These are phyloP conservation scores for Erebia aethiops DNA, from an alignment of 2,888 invertebrate genomes.

Conservation along the genomic window DNA sequence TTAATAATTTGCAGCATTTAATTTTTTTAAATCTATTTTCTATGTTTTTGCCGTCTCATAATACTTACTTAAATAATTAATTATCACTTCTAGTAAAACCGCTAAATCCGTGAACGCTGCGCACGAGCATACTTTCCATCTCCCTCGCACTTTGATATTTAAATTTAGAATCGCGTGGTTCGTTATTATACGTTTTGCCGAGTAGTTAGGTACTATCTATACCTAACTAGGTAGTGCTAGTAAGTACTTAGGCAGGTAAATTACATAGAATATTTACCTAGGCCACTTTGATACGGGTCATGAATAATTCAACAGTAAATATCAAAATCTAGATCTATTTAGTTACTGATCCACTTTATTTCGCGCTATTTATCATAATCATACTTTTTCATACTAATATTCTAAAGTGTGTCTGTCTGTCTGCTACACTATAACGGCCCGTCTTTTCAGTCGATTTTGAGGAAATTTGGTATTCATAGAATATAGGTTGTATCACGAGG, in stretches of 20 bases:
- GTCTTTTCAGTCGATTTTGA: too few relatives aligned
- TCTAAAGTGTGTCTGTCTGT: too few relatives aligned
- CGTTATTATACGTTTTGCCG: constrained; percentile 62
- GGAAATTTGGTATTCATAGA: too few relatives aligned
- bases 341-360: neutral
- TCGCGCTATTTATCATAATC: neutral
- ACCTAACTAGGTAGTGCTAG: constrained; percentile 14
- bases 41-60: too few relatives aligned
- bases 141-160: constrained; percentile 71
- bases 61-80: neutral
- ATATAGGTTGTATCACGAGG: too few relatives aligned
- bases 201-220: constrained; percentile 39
- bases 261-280: constrained; percentile 24
- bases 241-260: constrained; percentile 9
- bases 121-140: constrained; percentile 59
- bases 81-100: constrained; percentile 28
- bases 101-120: constrained; percentile 43
- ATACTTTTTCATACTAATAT: too few relatives aligned
- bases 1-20: too few relatives aligned
- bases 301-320: constrained; percentile 54
- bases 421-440: too few relatives aligned
- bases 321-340: constrained; percentile 47
- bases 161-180: constrained; percentile 72
- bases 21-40: too few relatives aligned
- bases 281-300: constrained; percentile 50